Percentiles rank a stretch among this genome's conserved stretches.
Evolutionary conservation across 2,888 invertebrate species (phyloP).

Genomic region (Leptodirus hochenwartii): DNA sequence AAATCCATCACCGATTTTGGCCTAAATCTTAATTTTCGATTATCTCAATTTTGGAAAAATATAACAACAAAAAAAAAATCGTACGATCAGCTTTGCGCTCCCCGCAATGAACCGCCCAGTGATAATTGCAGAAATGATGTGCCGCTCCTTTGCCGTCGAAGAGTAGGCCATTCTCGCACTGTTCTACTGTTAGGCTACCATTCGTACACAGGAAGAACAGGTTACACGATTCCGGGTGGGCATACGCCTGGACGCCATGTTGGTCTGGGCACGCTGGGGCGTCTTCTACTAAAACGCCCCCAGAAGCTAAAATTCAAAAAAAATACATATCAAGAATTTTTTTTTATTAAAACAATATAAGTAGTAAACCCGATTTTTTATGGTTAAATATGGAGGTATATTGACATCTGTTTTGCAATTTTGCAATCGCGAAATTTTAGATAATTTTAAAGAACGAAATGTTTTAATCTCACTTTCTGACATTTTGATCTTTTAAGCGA

Average conservation of each 20-base stretch:
- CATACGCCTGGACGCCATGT: conserved; percentile 65
- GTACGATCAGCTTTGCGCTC: conserved; percentile 62
- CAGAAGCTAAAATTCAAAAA: conserved; percentile 32
- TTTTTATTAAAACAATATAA: too few species aligned
- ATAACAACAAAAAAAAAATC: conserved; percentile 21
- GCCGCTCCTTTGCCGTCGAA: conserved; percentile 81
- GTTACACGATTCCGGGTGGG: conserved; percentile 74
- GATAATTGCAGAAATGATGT: conserved; percentile 85
- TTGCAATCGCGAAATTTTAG: too few species aligned
- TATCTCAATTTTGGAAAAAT: too few species aligned
- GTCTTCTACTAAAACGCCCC: conserved; percentile 38
- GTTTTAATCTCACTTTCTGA: too few species aligned
- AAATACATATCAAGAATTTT: too few species aligned
- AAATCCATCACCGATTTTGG: too few species aligned
- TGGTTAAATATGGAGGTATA: too few species aligned
- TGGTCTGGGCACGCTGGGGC: conserved; percentile 66
- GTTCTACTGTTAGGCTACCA: conserved; percentile 75
- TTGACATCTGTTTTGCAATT: too few species aligned
- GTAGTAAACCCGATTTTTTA: too few species aligned
- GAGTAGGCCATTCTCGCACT: conserved; percentile 79
- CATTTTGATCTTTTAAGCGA: too few species aligned
- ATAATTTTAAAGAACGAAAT: too few species aligned
- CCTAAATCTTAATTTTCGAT: too few species aligned
- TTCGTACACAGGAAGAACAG: conserved; percentile 84
- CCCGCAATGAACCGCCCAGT: conserved; percentile 83